Evolutionary conservation across 2,888 invertebrate genomes (phyloP).

Genomic region (Thumatha senex): DNA sequence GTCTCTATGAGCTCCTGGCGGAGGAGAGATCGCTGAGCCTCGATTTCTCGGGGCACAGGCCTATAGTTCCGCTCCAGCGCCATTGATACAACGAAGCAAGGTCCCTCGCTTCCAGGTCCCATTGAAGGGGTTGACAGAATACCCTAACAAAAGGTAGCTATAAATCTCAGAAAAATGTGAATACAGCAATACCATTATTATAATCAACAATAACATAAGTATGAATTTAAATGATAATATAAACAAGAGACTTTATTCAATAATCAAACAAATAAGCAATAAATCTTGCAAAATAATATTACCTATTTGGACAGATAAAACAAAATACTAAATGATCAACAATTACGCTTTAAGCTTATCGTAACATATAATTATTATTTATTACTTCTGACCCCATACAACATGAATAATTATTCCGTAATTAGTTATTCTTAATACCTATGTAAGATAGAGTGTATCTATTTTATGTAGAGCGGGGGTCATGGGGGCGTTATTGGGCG

Average conservation of each 20-base stretch:
- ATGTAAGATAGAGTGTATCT: constrained; percentile 46
- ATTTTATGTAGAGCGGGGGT: constrained; percentile 53
- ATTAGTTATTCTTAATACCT: constrained; percentile 61
- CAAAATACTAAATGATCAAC: constrained; percentile 25
- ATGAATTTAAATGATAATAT: neutral
- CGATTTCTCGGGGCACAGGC: too few relatives aligned
- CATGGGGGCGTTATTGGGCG: constrained; percentile 51
- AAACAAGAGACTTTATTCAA: neutral
- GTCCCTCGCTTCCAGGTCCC: too few relatives aligned
- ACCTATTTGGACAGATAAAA: neutral
- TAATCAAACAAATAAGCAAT: neutral
- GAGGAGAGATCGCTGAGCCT: too few relatives aligned
- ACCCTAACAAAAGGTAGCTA: too few relatives aligned
- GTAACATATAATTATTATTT: constrained; percentile 27
- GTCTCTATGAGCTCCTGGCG: too few relatives aligned
- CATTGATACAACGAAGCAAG: too few relatives aligned
- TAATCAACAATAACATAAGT: neutral
- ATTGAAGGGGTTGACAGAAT: too few relatives aligned
- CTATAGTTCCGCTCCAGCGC: too few relatives aligned
- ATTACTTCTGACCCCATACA: constrained; percentile 39
- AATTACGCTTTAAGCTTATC: constrained; percentile 31
- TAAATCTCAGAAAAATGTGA: too few relatives aligned
- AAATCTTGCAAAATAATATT: constrained; percentile 13
- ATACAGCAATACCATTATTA: too few relatives aligned
- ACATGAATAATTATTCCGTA: constrained; percentile 56